phyloP scores from a whole-genome alignment of 2,113 vertebrate species.

The Periophthalmus modestus region DNA sequence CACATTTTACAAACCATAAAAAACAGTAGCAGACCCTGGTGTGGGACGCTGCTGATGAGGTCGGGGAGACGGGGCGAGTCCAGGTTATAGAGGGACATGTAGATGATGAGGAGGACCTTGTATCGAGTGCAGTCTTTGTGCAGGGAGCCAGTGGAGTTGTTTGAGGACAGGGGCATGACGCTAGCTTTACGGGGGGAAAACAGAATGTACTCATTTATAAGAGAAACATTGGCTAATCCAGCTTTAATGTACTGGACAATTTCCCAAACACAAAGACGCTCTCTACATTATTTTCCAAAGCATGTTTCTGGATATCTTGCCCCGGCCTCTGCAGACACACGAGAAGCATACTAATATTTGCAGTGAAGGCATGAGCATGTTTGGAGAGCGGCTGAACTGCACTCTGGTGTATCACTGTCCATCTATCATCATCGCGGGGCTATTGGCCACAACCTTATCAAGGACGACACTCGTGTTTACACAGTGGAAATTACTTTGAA shows the following conservation, averaged over 20 bases:
- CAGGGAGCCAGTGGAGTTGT: too few relatives aligned
- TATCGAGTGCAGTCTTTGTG: too few relatives aligned
- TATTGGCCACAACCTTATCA: constrained; percentile 55
- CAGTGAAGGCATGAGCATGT: constrained; percentile 26
- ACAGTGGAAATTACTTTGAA: constrained; percentile 52
- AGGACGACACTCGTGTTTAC: constrained; percentile 62
- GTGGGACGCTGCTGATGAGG: too few relatives aligned
- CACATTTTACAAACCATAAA: too few relatives aligned
- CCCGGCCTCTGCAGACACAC: not conserved
- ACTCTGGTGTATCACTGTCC: constrained; percentile 36
- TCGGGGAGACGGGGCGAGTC: too few relatives aligned
- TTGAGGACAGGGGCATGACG: too few relatives aligned
- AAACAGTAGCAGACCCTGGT: too few relatives aligned
- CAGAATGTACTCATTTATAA: too few relatives aligned
- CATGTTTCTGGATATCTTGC: not conserved
- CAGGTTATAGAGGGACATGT: too few relatives aligned
- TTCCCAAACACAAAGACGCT: not conserved
- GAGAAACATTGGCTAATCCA: too few relatives aligned
- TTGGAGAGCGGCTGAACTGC: constrained; percentile 37
- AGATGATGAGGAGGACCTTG: too few relatives aligned
- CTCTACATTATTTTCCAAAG: not conserved
- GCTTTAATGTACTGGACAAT: not conserved
- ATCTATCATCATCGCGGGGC: constrained; percentile 57
- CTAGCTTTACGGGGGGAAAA: too few relatives aligned
- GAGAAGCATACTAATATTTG: constrained; percentile 49